Conservation (phyloP, 2,113 vertebrate genomes). For the Petromus typicus region DNA sequence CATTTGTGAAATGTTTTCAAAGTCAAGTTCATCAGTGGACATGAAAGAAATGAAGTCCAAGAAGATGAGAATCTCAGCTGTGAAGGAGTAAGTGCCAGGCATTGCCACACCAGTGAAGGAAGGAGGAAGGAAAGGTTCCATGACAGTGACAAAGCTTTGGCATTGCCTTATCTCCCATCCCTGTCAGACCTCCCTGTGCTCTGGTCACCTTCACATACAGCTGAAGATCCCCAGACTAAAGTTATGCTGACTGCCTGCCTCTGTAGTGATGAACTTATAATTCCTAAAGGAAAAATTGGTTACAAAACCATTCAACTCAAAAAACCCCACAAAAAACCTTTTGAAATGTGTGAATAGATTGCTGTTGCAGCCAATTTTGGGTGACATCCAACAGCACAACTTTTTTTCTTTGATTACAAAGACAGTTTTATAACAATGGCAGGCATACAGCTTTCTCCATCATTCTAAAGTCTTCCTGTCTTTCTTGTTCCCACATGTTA, state of each 20-base stretch:
- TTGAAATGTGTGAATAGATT: background rate
- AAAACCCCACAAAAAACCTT: conserved; percentile 4
- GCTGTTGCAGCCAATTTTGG: conserved; percentile 37
- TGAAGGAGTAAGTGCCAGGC: background rate
- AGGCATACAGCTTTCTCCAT: conserved; percentile 55
- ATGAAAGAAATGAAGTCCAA: background rate
- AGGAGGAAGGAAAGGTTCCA: background rate
- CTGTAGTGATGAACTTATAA: background rate
- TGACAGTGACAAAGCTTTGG: background rate
- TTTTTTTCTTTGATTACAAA: conserved; percentile 70
- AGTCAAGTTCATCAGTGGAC: background rate
- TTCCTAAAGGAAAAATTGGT: background rate
- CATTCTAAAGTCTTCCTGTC: conserved; percentile 67
- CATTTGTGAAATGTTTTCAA: conserved; percentile 23
- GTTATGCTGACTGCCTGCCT: background rate
- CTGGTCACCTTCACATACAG: background rate
- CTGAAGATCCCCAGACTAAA: background rate
- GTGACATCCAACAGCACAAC: conserved; percentile 40
- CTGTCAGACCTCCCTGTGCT: background rate
- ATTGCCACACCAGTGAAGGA: background rate
- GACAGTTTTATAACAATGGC: conserved; percentile 68
- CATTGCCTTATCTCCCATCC: background rate
- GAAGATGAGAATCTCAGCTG: background rate
- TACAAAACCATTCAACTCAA: conserved; percentile 29
- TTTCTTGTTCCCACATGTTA: conserved; percentile 77